Percentiles rank a stretch among this genome's conserved stretches.
These are phyloP conservation scores for Drosophila kanekoi DNA, from an alignment of 2,888 invertebrate genomes.

Conservation along the genomic window DNA sequence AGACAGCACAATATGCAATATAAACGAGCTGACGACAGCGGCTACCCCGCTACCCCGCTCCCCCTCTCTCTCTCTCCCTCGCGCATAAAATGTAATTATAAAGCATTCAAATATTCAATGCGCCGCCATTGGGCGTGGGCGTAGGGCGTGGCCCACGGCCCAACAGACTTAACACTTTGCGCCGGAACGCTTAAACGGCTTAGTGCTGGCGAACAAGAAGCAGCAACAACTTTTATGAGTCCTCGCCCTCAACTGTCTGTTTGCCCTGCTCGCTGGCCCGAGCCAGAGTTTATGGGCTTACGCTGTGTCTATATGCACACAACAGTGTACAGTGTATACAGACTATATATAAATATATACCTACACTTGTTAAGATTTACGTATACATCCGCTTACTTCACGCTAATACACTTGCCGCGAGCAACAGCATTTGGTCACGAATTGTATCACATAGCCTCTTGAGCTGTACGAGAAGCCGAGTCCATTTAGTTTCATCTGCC, in stretches of 20 bases:
- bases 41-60: background rate
- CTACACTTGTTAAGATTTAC: no score
- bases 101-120: slow-evolving; percentile 67
- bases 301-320: no score
- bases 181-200: slow-evolving; percentile 72
- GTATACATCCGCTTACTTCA: no score
- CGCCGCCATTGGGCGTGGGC: slow-evolving; percentile 1
- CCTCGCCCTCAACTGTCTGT: background rate
- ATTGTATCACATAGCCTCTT: no score
- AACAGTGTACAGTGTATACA: no score
- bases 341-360: no score
- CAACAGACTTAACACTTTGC: slow-evolving; percentile 72
- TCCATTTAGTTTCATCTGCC: no score
- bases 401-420: no score
- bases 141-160: background rate
- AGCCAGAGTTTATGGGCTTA: no score
- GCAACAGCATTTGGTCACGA: no score
- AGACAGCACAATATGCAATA: slow-evolving; percentile 24
- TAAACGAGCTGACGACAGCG: slow-evolving; percentile 31
- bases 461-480: no score
- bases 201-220: slow-evolving; percentile 42
- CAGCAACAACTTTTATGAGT: slow-evolving; percentile 65
- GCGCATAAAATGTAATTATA: slow-evolving; percentile 76
- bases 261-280: no score
- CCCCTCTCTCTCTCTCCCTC: background rate